Evolutionary conservation across 2,888 invertebrate species (phyloP).

Genomic region (Auanema sp.): DNA sequence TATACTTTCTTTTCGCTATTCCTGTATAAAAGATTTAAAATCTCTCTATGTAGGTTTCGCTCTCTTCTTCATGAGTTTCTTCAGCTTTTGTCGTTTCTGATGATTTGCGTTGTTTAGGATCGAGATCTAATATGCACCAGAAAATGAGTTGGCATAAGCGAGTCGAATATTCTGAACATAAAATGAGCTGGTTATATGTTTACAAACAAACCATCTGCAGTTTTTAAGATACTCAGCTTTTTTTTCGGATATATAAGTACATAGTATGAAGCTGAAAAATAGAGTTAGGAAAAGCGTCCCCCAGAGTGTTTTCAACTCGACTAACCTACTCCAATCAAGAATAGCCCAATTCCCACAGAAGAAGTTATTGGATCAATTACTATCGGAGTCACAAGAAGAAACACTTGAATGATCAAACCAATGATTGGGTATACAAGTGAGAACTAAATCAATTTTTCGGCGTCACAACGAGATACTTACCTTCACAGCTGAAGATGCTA

Average conservation of each 20-base stretch:
- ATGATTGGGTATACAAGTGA: constrained; percentile 36
- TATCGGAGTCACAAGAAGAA: constrained; percentile 38
- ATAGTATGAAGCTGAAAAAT: constrained; percentile 31
- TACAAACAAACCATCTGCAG: constrained; percentile 4
- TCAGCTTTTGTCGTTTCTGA: not conserved
- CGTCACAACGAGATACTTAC: not conserved
- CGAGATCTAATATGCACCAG: constrained; percentile 36
- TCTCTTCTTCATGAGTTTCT: not conserved
- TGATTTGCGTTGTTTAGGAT: constrained; percentile 11
- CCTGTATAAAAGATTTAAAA: constrained; percentile 3
- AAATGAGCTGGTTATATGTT: too few relatives aligned
- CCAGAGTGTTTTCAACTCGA: not conserved
- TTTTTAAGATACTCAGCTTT: constrained; percentile 20
- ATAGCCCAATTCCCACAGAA: constrained; percentile 36
- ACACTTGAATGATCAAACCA: constrained; percentile 32
- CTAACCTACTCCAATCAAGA: constrained; percentile 34
- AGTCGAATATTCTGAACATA: constrained; percentile 26
- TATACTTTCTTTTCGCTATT: too few relatives aligned
- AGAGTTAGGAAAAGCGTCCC: not conserved
- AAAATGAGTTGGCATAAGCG: constrained; percentile 32
- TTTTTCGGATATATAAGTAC: constrained; percentile 22
- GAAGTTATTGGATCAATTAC: constrained; percentile 33
- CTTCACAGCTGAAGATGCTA: constrained; percentile 31
- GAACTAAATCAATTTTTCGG: constrained; percentile 18
- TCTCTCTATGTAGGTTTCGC: constrained; percentile 9